These are phyloP conservation scores for Melozone crissalis DNA, from an alignment of 2,113 vertebrate species.

Conservation along the genomic window DNA sequence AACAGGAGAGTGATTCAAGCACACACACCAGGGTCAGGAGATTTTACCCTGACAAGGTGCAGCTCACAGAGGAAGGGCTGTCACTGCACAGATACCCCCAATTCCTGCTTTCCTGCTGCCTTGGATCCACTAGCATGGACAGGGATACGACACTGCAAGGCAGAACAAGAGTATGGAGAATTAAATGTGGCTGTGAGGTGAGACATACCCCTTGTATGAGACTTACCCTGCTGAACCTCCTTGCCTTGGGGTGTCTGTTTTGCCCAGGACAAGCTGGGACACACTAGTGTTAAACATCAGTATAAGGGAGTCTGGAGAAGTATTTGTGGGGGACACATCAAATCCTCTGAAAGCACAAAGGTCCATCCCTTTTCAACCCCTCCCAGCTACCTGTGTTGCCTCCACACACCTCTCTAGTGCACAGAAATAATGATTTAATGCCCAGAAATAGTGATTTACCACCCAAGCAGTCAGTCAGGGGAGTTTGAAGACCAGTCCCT, in stretches of 20 bases:
- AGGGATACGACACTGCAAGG: neutral
- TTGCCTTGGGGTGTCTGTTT: neutral
- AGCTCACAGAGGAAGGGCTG: neutral
- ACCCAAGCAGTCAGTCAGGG: neutral
- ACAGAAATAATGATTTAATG: neutral
- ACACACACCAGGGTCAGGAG: slow-evolving; percentile 14
- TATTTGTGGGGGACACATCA: fast-evolving
- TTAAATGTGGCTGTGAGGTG: neutral
- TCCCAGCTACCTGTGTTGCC: neutral
- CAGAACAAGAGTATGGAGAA: neutral
- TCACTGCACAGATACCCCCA: neutral
- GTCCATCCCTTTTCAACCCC: neutral
- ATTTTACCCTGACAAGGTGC: neutral
- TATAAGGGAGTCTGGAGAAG: fast-evolving
- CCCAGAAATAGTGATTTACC: neutral
- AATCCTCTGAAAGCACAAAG: neutral
- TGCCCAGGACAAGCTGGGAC: too few species aligned
- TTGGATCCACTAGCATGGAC: neutral
- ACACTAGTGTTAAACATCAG: neutral
- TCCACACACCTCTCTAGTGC: neutral
- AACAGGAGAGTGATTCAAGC: neutral
- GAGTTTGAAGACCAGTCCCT: neutral
- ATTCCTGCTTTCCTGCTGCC: neutral
- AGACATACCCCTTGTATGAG: neutral
- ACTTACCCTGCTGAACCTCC: neutral